Evolutionary conservation across 1,140 invertebrate genomes (phyloP).

Genomic region (Scaptomyza hsui): DNA sequence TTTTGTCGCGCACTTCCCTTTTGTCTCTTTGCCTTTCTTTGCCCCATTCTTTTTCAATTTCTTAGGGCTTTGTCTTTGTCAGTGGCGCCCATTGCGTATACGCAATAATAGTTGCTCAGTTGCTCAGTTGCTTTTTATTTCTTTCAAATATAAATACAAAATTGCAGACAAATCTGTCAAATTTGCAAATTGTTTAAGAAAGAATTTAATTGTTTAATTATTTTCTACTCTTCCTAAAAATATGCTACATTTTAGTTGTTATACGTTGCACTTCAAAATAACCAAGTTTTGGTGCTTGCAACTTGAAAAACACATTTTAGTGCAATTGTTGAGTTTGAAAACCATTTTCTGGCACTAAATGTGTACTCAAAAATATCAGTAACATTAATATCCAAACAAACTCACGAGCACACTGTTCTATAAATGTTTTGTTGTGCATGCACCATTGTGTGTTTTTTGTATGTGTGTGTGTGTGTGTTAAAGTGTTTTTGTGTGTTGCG

Average conservation of each 20-base stretch:
- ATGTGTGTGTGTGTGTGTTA: conserved; percentile 16
- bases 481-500: conserved; percentile 41
- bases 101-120: conserved; percentile 10
- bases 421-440: conserved; percentile 30
- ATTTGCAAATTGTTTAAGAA: no score
- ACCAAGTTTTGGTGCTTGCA: background rate
- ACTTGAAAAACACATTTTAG: background rate
- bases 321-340: background rate
- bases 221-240: no score
- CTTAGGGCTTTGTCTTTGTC: background rate
- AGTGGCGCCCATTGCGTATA: conserved; percentile 39
- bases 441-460: conserved; percentile 21
- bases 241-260: no score
- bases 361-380: conserved; percentile 52
- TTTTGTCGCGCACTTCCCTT: background rate
- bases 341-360: conserved; percentile 2
- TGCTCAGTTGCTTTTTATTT: no score
- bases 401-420: conserved; percentile 31
- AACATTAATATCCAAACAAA: conserved; percentile 66
- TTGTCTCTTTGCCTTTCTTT: background rate
- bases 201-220: no score
- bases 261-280: background rate
- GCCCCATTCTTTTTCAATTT: background rate
- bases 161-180: no score
- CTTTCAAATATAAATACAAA: no score